Percentiles rank a stretch among this genome's conserved stretches.
Evolutionary conservation across 1,140 invertebrate species (phyloP).

Genomic region (Adelges cooleyi): DNA sequence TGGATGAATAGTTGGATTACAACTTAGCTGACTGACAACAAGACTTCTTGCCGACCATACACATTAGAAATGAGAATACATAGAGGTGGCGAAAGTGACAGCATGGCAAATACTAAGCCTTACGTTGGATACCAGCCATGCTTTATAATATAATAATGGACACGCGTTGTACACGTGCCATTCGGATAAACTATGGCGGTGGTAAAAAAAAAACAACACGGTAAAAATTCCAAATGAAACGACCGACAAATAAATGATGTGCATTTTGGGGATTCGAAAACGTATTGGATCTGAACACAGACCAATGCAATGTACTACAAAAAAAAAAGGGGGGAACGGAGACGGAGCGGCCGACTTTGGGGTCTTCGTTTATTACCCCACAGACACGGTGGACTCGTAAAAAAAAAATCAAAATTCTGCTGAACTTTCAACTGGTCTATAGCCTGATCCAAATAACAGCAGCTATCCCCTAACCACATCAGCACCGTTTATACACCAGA

Average conservation of each 20-base stretch:
- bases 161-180: no score
- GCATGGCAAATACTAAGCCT: no score
- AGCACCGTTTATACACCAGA: background rate
- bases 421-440: conserved; percentile 20
- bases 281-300: background rate
- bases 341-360: background rate
- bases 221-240: conserved; percentile 8
- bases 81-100: no score
- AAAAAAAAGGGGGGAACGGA: conserved; percentile 3
- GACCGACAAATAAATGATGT: background rate
- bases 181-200: no score
- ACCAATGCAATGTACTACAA: background rate
- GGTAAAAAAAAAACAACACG: background rate
- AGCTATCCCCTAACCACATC: background rate
- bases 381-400: conserved; percentile 9
- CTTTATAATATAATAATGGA: no score
- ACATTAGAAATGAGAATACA: no score
- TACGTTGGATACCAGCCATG: no score
- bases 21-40: no score
- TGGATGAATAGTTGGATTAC: no score
- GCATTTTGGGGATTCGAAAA: conserved; percentile 14
- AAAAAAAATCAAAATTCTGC: conserved; percentile 25
- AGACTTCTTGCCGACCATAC: no score
- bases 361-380: conserved; percentile 9
- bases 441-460: background rate